phyloP scores from a whole-genome alignment of 2,888 invertebrate species.

The Drosophila austrosaltans region DNA sequence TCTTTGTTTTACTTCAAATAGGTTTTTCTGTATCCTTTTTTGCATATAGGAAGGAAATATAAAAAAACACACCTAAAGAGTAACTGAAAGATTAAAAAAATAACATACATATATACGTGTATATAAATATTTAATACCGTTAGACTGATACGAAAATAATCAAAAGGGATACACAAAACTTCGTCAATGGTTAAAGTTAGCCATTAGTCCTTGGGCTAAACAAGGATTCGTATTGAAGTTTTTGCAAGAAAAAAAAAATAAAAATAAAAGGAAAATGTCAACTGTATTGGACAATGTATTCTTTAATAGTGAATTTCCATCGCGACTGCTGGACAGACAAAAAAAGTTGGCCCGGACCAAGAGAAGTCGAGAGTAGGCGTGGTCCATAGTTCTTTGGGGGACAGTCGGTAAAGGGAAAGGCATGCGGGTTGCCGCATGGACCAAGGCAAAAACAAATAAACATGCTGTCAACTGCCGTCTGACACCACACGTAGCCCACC shows the following conservation, averaged over 20 bases:
- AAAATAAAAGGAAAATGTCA: too few relatives aligned
- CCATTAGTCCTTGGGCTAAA: background rate
- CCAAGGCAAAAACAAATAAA: slow-evolving; percentile 72
- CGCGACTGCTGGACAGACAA: slow-evolving; percentile 1
- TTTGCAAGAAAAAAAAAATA: background rate
- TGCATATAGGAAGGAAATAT: too few relatives aligned
- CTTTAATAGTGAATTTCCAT: slow-evolving; percentile 3
- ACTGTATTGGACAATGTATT: slow-evolving; percentile 40
- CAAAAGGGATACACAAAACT: background rate
- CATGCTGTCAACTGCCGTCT: slow-evolving; percentile 79
- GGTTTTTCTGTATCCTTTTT: too few relatives aligned
- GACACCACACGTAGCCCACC: slow-evolving; percentile 70
- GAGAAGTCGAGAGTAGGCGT: slow-evolving; percentile 1
- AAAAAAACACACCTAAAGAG: too few relatives aligned
- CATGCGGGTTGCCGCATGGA: slow-evolving; percentile 21
- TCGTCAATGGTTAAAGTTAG: background rate
- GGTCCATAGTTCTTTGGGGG: background rate
- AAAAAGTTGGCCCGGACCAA: background rate
- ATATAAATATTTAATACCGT: too few relatives aligned
- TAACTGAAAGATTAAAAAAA: too few relatives aligned
- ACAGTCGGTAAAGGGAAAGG: background rate
- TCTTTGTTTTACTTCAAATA: too few relatives aligned
- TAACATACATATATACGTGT: too few relatives aligned
- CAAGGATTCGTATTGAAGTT: slow-evolving; percentile 19
- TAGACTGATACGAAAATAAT: too few relatives aligned